Evolutionary conservation across 92 coral and sea anemone species (phyloP).

Genomic region (Anthopleura xanthogrammica): DNA sequence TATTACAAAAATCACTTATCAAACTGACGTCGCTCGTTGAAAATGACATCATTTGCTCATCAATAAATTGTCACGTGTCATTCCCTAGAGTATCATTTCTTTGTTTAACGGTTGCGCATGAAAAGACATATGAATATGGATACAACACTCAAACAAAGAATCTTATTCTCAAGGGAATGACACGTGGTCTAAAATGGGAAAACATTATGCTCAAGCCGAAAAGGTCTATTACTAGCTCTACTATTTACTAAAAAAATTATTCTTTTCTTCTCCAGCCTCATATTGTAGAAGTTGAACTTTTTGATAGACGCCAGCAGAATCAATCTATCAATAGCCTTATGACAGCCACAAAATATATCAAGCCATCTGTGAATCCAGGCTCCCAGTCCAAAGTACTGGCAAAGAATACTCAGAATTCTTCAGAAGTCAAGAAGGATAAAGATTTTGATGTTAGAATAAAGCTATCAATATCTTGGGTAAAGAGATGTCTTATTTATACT

Average conservation of each 20-base stretch:
- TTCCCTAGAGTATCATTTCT: too few species aligned
- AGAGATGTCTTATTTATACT: neutral
- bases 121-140: too few species aligned
- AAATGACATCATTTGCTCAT: too few species aligned
- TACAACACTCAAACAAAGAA: too few species aligned
- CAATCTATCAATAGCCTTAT: constrained; percentile 30
- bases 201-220: too few species aligned
- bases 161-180: too few species aligned
- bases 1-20: neutral
- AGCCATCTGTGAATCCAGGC: neutral
- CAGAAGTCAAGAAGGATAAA: neutral
- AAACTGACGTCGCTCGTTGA: neutral
- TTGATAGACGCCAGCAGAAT: neutral
- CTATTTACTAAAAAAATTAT: neutral
- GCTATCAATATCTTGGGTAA: neutral
- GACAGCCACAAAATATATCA: constrained; percentile 42
- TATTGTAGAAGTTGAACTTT: constrained; percentile 47
- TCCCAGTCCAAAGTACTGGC: neutral
- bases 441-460: neutral
- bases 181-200: too few species aligned
- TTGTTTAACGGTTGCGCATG: too few species aligned
- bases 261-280: constrained; percentile 32
- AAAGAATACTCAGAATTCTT: neutral
- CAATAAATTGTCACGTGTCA: too few species aligned
- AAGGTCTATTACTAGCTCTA: too few species aligned